Percentiles rank a stretch among this genome's conserved stretches.
phyloP scores from a whole-genome alignment of 2,888 invertebrate genomes.

The Drosophila borealis region DNA sequence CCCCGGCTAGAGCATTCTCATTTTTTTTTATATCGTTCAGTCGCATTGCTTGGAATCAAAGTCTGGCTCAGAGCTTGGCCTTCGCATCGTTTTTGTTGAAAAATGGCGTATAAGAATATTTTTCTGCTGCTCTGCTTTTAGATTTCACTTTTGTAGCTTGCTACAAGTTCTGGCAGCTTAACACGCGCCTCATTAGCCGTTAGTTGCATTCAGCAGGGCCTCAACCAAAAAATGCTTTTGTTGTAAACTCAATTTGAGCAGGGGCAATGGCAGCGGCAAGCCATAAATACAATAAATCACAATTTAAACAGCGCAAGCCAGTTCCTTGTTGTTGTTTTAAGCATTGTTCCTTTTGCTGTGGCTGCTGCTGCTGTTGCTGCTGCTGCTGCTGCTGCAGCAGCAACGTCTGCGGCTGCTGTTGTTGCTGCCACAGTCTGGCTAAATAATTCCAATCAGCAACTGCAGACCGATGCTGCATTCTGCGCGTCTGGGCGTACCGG shows the following conservation, averaged over 20 bases:
- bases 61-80: slow-evolving; percentile 45
- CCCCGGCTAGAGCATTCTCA: too few species aligned
- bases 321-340: slow-evolving; percentile 22
- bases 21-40: slow-evolving; percentile 22
- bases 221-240: slow-evolving; percentile 21
- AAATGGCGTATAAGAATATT: slow-evolving; percentile 35
- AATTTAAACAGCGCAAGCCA: slow-evolving; percentile 59
- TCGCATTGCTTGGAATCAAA: slow-evolving; percentile 50
- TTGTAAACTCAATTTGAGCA: slow-evolving; percentile 60
- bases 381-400: slow-evolving; percentile 6
- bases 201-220: slow-evolving; percentile 56
- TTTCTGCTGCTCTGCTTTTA: slow-evolving; percentile 35
- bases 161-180: slow-evolving; percentile 46
- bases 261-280: slow-evolving; percentile 24
- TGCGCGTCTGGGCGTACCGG: slow-evolving; percentile 13
- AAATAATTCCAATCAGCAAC: slow-evolving; percentile 73
- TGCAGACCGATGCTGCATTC: slow-evolving; percentile 45
- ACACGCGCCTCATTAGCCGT: slow-evolving; percentile 73
- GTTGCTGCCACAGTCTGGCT: slow-evolving; percentile 45
- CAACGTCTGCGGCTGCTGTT: slow-evolving; percentile 2
- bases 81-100: slow-evolving; percentile 29
- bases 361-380: slow-evolving; percentile 4
- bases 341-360: slow-evolving; percentile 32
- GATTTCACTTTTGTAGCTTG: slow-evolving; percentile 57
- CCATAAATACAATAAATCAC: slow-evolving; percentile 71